Evolutionary conservation across 1,140 invertebrate species (phyloP), one percentile per base, ranked within the genome.

Genomic region (Calliphora vicina): DNA sequence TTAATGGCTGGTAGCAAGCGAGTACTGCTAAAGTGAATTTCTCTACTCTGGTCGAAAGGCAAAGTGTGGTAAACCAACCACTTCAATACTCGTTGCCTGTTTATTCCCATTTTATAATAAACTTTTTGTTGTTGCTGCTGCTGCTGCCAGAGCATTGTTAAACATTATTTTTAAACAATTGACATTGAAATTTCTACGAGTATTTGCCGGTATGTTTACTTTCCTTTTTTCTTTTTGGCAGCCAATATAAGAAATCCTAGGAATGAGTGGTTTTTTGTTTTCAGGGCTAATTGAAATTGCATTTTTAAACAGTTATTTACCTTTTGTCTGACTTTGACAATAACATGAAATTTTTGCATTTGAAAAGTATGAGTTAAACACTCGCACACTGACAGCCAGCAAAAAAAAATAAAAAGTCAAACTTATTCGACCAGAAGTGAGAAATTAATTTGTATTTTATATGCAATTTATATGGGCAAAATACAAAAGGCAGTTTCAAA

Each of bases 231-330:
- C 25, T 20, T 67, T 4, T 67, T 67, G 61, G 15, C 12, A 57
- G 45, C 1, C 15, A 57, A n/a, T 6, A 6, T n/a, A n/a, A n/a
- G 15, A n/a, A 2, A 2, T 17, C 15, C 5, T 15, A n/a, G 5
- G 50, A 17, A n/a, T 57, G 15, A 57, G 15, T 20, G n/a, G 2
- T 23, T 35, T 78, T 78, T 78, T 78, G 74, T 43, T 78, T 78
- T 78, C 74, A 78, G 74, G 74, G 74, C 74, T 78, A 78, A 78
- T 78, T 78, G 74, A 78, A 78, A 78, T 78, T 78, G 74, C 74
- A 78, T 78, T 78, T 78, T 78, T 43, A 78, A 78, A 78, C 42
- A 78, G 74, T 78, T 78, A 43, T 78, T 78, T 78, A 78, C 74
- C 74, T 78, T 78, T 78, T 78, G 74, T 78, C 74, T 78, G 74